Evolutionary conservation across 1,140 invertebrate genomes (phyloP), one percentile per base, ranked within the genome.

Genomic region (Drosophila equinoxialis): DNA sequence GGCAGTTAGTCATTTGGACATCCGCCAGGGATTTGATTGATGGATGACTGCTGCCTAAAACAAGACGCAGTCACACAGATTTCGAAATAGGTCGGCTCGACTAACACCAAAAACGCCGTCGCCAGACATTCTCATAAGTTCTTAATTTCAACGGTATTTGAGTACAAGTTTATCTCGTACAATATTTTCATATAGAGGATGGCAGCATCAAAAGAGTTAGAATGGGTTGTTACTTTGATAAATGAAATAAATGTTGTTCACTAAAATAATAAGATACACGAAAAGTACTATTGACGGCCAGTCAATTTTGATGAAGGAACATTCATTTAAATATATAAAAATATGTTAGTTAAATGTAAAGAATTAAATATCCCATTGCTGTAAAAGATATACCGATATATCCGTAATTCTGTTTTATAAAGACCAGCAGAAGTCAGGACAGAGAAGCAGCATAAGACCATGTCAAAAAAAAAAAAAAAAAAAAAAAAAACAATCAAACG

Each of bases 401-500:
- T n/a, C n/a, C n/a, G n/a, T n/a, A n/a, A n/a, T n/a, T n/a, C n/a
- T n/a, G n/a, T n/a, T n/a, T n/a, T n/a, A n/a, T n/a, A n/a, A n/a
- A n/a, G n/a, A n/a, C n/a, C n/a, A 17, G 17, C 63, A 45, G 48
- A 30, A 41, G 55, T 13, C 48, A 58, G 33, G 26, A 30, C 26
- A 5, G 23, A 8, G 39, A 33, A 30, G 26, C 55, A 68, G 54
- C 68, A 57, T 59, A 70, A 73, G 7, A 1, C 7, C 17, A 48
- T 17, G n/a, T n/a, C n/a, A 33, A 69, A 75, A 65, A 59, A 30
- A 67, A 59, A 72, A 72, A 64, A n/a, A n/a, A n/a, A n/a, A n/a
- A n/a, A n/a, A n/a, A n/a, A 77, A 76, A 65, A 65, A 66, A 80
- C 77, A 85, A 86, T 90, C 87, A 87, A 86, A 90, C 79, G 89